Evolutionary conservation across 1,140 invertebrate genomes (phyloP), one percentile per base, ranked within the genome.

Genomic region (Notospermus geniculatus): DNA sequence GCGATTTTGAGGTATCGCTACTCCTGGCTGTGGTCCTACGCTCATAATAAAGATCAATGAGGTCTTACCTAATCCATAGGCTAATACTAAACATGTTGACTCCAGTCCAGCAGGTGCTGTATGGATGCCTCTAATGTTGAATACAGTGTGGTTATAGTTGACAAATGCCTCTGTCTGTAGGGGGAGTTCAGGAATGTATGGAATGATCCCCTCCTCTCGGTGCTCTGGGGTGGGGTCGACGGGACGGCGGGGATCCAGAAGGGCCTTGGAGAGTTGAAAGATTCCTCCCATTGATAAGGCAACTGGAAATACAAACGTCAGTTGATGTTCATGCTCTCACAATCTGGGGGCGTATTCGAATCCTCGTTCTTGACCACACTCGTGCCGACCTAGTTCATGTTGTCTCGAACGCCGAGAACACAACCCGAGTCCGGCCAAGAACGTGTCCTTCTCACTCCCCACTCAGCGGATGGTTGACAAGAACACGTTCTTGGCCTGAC

Each of bases 111-210:
- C 90, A 23, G 94, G 91, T 64, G 91, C 89, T 22, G 95, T 94
- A 72, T 91, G 86, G 68, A 98, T 91, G 39, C 87, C 88, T 43
- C 83, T 78, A 57, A 97, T 85, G 62, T 89, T 84, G 54, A 83
- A 84, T 59, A 98, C 82, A 66, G 89, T 92, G 79, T 92, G 90
- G 84, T 99, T 98, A 79, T 99, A 99, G 82, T 97, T 98, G 64
- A 99, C 89, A 64, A 93, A 88, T 57, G 89, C 88, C 76, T 98
- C 94, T 53, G 91, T 86, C 28, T 89, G 88, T 59, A 97, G 83
- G 15, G 92, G 90, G 70, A 99, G 83, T 84, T 99, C 96, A 11
- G 97, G 97, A 78, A 95, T 90, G 78, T 98, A 98, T 0, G 95
- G 95, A 69, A 97, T 88, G 7, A 93, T 87, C 32, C 92, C 93